Evolutionary conservation across 1,140 invertebrate species (phyloP).

Genomic region (Ceratina calcarata): DNA sequence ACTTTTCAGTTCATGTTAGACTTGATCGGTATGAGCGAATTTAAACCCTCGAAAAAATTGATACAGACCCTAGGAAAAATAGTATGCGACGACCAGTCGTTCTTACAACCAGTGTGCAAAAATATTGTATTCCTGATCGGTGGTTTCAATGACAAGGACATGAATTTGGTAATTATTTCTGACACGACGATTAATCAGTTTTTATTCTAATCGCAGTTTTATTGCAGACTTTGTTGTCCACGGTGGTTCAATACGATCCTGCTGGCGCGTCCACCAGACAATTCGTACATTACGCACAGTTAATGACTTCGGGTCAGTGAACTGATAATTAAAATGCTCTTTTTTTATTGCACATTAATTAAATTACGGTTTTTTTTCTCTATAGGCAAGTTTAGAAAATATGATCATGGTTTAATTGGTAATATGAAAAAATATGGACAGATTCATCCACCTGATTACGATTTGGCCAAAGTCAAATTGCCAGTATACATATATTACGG

Average conservation of each 20-base stretch:
- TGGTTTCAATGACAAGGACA: constrained; percentile 80
- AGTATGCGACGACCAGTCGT: constrained; percentile 79
- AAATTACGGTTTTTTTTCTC: not conserved
- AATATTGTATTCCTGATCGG: constrained; percentile 82
- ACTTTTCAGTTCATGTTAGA: constrained; percentile 69
- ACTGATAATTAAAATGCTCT: not conserved
- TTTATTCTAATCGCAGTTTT: not conserved
- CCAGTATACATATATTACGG: constrained; percentile 86
- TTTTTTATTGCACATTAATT: not conserved
- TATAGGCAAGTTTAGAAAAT: constrained; percentile 81
- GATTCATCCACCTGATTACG: constrained; percentile 82
- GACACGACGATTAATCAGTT: not conserved
- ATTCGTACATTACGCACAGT: constrained; percentile 88
- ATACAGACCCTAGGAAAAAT: constrained; percentile 77
- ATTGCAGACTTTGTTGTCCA: constrained; percentile 85
- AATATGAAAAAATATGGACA: constrained; percentile 81
- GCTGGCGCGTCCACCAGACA: constrained; percentile 91
- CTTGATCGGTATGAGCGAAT: constrained; percentile 81
- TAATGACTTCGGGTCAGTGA: constrained; percentile 80
- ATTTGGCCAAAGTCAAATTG: constrained; percentile 82
- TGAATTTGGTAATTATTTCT: constrained; percentile 67
- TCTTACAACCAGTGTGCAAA: constrained; percentile 81
- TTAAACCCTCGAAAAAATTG: constrained; percentile 78
- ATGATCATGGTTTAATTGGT: constrained; percentile 82
- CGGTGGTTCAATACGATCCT: constrained; percentile 89